Conservation (phyloP, 1,140 invertebrate species). For the Drosophila pachea region DNA sequence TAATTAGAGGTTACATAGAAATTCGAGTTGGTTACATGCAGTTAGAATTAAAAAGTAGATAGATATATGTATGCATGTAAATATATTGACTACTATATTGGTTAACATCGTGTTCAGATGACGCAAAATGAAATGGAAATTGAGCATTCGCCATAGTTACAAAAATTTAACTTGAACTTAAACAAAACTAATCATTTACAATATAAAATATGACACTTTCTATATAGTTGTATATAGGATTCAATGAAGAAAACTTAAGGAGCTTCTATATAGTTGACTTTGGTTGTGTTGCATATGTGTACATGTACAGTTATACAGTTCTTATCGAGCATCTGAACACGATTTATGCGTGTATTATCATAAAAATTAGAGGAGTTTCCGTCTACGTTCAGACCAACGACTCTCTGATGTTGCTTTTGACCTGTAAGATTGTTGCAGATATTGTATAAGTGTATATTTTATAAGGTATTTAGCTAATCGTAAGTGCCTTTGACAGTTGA, state of each 20-base stretch:
- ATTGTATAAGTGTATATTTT: constrained; percentile 28
- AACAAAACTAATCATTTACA: constrained; percentile 16
- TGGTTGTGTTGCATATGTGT: constrained; percentile 11
- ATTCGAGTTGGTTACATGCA: constrained; percentile 73
- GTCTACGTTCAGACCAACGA: constrained; percentile 60
- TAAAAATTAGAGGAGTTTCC: constrained; percentile 32
- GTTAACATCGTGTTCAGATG: constrained; percentile 24
- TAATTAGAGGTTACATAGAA: constrained; percentile 64
- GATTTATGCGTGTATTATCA: constrained; percentile 1
- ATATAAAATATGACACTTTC: constrained; percentile 20
- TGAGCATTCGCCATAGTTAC: not conserved
- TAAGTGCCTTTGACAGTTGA: constrained; percentile 29
- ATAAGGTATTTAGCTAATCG: constrained; percentile 31
- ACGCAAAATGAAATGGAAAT: not conserved
- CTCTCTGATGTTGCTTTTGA: constrained; percentile 65
- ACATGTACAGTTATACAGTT: constrained; percentile 1
- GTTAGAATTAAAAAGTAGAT: constrained; percentile 41
- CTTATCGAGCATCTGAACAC: constrained; percentile 4
- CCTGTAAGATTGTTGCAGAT: constrained; percentile 70
- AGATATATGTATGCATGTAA: constrained; percentile 2
- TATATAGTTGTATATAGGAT: constrained; percentile 11
- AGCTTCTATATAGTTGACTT: constrained; percentile 12
- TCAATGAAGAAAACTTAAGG: constrained; percentile 4
- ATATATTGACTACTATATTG: constrained; percentile 13
- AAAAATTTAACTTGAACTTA: not conserved